These are phyloP conservation scores for Cantharis lateralis DNA, from an alignment of 2,888 invertebrate species.

Conservation along the genomic window DNA sequence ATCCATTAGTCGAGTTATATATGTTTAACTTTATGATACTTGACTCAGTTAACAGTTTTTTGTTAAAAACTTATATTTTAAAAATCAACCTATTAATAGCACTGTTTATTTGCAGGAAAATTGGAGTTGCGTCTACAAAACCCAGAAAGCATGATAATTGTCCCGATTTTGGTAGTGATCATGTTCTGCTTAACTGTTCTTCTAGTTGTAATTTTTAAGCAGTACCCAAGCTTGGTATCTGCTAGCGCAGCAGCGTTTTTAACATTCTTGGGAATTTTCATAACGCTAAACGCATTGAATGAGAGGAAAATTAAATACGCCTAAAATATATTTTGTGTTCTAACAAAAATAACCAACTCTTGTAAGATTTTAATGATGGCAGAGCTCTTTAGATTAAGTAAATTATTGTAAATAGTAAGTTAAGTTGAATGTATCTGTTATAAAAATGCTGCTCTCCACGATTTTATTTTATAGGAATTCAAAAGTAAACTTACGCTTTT, in stretches of 20 bases:
- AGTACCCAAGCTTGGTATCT: slow-evolving; percentile 57
- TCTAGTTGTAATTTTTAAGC: slow-evolving; percentile 55
- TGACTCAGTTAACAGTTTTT: no score
- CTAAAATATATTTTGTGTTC: slow-evolving; percentile 10
- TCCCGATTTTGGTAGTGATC: slow-evolving; percentile 38
- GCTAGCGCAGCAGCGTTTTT: slow-evolving; percentile 55
- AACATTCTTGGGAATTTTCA: slow-evolving; percentile 54
- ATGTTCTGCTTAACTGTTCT: slow-evolving; percentile 42
- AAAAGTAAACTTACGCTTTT: no score
- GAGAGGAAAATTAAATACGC: slow-evolving; percentile 36
- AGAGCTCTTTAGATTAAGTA: background rate
- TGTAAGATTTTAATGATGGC: background rate
- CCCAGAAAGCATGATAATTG: slow-evolving; percentile 45
- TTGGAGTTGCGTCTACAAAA: slow-evolving; percentile 36
- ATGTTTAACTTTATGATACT: no score
- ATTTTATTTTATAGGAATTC: background rate
- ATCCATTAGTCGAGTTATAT: no score
- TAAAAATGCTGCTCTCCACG: background rate
- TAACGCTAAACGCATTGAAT: slow-evolving; percentile 45
- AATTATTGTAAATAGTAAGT: background rate
- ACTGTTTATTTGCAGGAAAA: slow-evolving; percentile 12
- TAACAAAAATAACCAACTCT: background rate
- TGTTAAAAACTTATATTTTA: no score
- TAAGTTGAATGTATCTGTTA: background rate
- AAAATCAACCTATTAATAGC: background rate